A percentile compares a stretch with the other conserved stretches of the same genome.
phyloP scores from a whole-genome alignment of 2,888 invertebrate species.

The Syritta pipiens region DNA sequence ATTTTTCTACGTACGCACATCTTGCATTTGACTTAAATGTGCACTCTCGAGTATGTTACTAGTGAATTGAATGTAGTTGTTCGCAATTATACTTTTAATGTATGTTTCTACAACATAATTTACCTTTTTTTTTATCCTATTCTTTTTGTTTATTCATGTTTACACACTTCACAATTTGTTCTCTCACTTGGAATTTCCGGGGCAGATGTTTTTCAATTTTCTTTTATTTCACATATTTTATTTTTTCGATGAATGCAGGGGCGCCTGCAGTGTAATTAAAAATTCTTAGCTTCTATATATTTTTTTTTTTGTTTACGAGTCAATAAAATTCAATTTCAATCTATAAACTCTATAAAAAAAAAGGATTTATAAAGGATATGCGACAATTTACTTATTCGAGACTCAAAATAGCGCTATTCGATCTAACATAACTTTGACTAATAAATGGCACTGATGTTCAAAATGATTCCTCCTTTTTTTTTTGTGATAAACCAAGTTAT shows the following conservation, averaged over 20 bases:
- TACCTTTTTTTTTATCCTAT: neutral
- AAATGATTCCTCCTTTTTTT: neutral
- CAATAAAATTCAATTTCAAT: neutral
- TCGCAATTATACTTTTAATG: slow-evolving; percentile 25
- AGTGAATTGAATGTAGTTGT: slow-evolving; percentile 42
- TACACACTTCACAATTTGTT: neutral
- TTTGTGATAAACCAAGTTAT: slow-evolving; percentile 29
- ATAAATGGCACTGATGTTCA: slow-evolving; percentile 31
- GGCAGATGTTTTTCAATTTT: no score
- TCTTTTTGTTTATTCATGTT: neutral
- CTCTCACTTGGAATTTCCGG: slow-evolving; percentile 13
- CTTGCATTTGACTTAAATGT: slow-evolving; percentile 47
- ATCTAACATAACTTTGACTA: slow-evolving; percentile 31
- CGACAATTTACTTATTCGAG: no score
- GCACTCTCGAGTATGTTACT: slow-evolving; percentile 33
- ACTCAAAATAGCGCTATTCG: slow-evolving; percentile 2
- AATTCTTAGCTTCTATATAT: no score
- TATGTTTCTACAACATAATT: slow-evolving; percentile 28
- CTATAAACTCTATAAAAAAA: neutral
- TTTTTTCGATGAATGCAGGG: slow-evolving; percentile 13
- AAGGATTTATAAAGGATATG: neutral
- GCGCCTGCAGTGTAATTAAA: slow-evolving; percentile 1
- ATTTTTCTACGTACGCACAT: slow-evolving; percentile 29
- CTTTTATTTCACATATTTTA: slow-evolving; percentile 1
- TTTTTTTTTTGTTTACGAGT: neutral